These are phyloP conservation scores for Ostrea edulis DNA, from an alignment of 1,140 invertebrate genomes.

Conservation along the genomic window DNA sequence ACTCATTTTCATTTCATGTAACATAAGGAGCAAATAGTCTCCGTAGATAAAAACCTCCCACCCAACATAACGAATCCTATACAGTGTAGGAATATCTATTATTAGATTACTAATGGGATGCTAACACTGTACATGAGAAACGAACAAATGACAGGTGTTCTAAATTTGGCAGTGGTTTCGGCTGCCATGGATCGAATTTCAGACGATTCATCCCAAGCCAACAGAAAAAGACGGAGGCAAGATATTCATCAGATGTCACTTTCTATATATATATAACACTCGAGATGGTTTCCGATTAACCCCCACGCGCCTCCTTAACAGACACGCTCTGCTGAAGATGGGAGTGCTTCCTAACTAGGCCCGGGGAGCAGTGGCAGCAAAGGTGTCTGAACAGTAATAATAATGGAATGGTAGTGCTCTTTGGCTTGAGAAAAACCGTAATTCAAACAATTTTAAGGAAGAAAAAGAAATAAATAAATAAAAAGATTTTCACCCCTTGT, in stretches of 20 bases:
- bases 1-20: conserved; percentile 27
- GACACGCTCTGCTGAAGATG: conserved; percentile 44
- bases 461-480: conserved; percentile 3
- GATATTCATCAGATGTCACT: conserved; percentile 43
- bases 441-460: conserved; percentile 42
- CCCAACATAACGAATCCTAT: conserved; percentile 28
- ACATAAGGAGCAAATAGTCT: conserved; percentile 24
- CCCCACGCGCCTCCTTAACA: conserved; percentile 42
- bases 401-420: conserved; percentile 61
- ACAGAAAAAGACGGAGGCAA: conserved; percentile 55
- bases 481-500: conserved; percentile 16
- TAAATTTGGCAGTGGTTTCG: conserved; percentile 55
- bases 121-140: conserved; percentile 42
- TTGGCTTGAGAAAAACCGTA: conserved; percentile 58
- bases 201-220: conserved; percentile 56
- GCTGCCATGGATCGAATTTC: conserved; percentile 50
- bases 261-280: conserved; percentile 46
- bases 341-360: conserved; percentile 56
- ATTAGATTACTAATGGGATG: conserved; percentile 48
- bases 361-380: conserved; percentile 56
- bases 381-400: conserved; percentile 43
- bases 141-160: conserved; percentile 47
- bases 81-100: conserved; percentile 40
- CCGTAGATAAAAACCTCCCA: conserved; percentile 22
- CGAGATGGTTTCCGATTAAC: conserved; percentile 46